phyloP scores from a whole-genome alignment of 2,888 invertebrate genomes.

The Clitarchus hookeri region DNA sequence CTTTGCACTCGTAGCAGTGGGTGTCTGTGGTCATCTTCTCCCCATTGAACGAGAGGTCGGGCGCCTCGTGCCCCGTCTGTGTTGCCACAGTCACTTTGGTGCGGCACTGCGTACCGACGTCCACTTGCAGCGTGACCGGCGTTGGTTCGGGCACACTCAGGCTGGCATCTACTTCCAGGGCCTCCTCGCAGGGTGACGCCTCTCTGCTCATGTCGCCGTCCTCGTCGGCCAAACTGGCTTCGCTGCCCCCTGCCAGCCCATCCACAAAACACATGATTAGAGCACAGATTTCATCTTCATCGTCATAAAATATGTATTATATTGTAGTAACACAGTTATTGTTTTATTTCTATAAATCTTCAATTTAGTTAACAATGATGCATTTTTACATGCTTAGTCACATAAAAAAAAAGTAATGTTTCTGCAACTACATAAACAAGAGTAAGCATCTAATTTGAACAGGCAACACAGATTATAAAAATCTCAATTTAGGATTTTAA shows the following conservation, averaged over 20 bases:
- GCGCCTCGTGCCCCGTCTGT: conserved; percentile 80
- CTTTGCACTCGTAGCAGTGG: conserved; percentile 92
- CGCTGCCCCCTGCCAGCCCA: conserved; percentile 23
- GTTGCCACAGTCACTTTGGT: conserved; percentile 79
- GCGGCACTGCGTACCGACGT: conserved; percentile 55
- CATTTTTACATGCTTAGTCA: no score
- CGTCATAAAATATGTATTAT: no score
- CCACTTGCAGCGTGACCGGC: not conserved
- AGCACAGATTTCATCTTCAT: no score
- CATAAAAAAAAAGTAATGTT: no score
- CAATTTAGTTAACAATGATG: no score
- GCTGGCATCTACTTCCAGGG: conserved; percentile 30
- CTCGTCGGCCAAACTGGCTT: conserved; percentile 34
- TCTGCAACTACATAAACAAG: no score
- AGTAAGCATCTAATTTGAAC: no score
- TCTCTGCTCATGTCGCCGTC: conserved; percentile 56
- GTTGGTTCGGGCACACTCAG: not conserved
- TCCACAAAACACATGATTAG: no score
- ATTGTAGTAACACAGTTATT: no score
- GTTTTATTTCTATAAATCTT: no score
- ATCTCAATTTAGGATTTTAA: no score
- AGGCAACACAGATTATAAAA: no score
- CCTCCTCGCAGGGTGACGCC: conserved; percentile 72
- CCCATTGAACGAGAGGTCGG: conserved; percentile 67
- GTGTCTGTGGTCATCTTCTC: conserved; percentile 79